Evolutionary conservation across 2,113 vertebrate genomes (phyloP), one percentile per base, ranked within the genome.

Genomic region (Arothron firmamentum): DNA sequence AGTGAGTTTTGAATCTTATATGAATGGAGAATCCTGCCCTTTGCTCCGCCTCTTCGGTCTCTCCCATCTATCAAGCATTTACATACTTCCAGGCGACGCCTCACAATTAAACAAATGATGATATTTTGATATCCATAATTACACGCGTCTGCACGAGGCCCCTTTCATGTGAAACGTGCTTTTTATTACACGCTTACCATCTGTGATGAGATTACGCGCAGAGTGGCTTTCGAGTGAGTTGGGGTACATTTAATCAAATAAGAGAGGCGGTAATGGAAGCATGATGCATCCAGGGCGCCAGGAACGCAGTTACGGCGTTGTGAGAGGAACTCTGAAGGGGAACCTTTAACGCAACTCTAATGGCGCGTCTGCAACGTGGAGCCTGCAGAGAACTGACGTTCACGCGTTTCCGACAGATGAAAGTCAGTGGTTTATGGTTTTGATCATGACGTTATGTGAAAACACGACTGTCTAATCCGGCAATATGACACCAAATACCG

Each of bases 81-180:
- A 88, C 84, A 87, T 85, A 82, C 82, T 65, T 81, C 70, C 85
- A 88, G 85, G 85, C 77, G 71, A 81, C 56, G 51, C 72, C 75
- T 87, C 78, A 75, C 70, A 86, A 88, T 89, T 88, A 89, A 88
- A 86, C 81, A 87, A 88, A 86, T 79, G 65, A 88, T 85, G 81
- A 82, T 88, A 84, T 86, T 90, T 87, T 70, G 87, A 88, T 89
- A 88, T 76, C 78, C 75, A 67, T 72, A 86, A 88, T 89, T 88
- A 88, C 74, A 81, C 67, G 80, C 82, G 83, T 87, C 87, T 77
- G 54, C 85, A 82, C 82, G 72, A 77, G 80, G 65, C 13, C 73
- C 62, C 88, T 90, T 89, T 91, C 67, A 89, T 83, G 83, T 86
- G 52, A 18, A 85, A 87, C 81, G 49, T 91, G 90, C 75, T 85